Base-by-base conservation (phyloP, 2,888 invertebrate genomes). In the Luperina testacea region DNA sequence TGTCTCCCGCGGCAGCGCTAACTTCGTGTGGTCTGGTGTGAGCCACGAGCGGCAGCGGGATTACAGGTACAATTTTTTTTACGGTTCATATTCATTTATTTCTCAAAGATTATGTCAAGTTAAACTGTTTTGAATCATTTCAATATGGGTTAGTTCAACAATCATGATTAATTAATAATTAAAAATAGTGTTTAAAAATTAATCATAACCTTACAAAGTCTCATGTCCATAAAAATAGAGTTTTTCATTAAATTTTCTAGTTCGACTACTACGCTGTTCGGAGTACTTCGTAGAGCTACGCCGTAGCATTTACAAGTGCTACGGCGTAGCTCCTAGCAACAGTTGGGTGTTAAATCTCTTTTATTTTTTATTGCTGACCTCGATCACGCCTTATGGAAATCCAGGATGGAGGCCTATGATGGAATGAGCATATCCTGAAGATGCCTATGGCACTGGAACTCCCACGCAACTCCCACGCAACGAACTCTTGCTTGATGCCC, bases 1-100 rank as follows among this genome's bases (percentile, higher is more conserved):
- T 93, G 93, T 94, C 93, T 93, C 92, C 88, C 88, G 90, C 85
- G 90, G 87, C 86, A 90, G 88, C 88, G 90, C 91, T 92, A 93
- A 92, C 93, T 94, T 91, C 82, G 79, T 88, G 80, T 78, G 78
- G 75, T 81, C 75, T 84, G 89, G 88, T 57, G 17, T 59, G 81
- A 89, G 72, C 1, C 45, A 80, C 67, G 72, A 86, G 89, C 87
- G 80, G 53, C 6, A 84, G 91, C 89, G 90, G 20, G 17, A 38
- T 65, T 24, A 9, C 8, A 38, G 57, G 8, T 15, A 1, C 13
- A 32, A 32, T 42, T 8, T 15, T n/a, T 1, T 75, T 27, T 75
- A n/a, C n/a, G n/a, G n/a, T n/a, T n/a, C n/a, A n/a, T n/a, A n/a
- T n/a, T n/a, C n/a, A n/a, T n/a, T n/a, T n/a, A n/a, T n/a, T n/a